These are phyloP conservation scores for Drosophila flavopinicola DNA, from an alignment of 2,888 invertebrate species.

Conservation along the genomic window DNA sequence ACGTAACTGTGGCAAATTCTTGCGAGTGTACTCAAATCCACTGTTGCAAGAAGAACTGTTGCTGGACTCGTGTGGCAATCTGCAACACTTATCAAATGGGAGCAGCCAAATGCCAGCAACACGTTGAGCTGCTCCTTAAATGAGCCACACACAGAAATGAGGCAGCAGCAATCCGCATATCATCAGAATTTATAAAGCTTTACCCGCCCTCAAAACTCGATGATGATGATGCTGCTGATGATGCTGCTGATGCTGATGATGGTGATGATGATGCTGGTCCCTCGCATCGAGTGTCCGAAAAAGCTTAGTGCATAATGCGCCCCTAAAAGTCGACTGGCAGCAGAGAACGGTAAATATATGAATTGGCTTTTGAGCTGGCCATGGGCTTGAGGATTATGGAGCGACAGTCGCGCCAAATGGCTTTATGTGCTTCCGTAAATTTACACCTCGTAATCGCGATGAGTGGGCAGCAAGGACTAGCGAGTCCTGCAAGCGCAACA, in stretches of 20 bases:
- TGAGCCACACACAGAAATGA: constrained; percentile 20
- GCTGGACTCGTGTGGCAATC: constrained; percentile 15
- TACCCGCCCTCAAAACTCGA: constrained; percentile 6
- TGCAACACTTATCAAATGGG: constrained; percentile 17
- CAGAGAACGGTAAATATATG: constrained; percentile 77
- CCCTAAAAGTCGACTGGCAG: constrained; percentile 60
- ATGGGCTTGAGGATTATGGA: constrained; percentile 52
- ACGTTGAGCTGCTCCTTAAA: constrained; percentile 24
- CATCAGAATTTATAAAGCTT: constrained; percentile 69
- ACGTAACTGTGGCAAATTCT: too few relatives aligned
- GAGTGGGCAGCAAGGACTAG: constrained; percentile 43
- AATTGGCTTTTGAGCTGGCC: constrained; percentile 73
- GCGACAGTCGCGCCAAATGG: constrained; percentile 63
- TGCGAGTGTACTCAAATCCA: constrained; percentile 12
- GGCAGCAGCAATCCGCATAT: constrained; percentile 47
- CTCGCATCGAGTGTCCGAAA: constrained; percentile 37
- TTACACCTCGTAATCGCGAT: constrained; percentile 80
- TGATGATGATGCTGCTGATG: not conserved
- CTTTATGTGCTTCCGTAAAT: constrained; percentile 79
- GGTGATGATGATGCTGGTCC: constrained; percentile 7
- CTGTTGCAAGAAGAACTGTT: not conserved
- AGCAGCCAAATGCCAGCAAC: constrained; percentile 19
- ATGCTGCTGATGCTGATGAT: constrained; percentile 1
- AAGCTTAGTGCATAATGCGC: constrained; percentile 55
- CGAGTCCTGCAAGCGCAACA: constrained; percentile 3